Conservation (phyloP, 2,797 vertebrate genomes). For the Staurois parvus region DNA sequence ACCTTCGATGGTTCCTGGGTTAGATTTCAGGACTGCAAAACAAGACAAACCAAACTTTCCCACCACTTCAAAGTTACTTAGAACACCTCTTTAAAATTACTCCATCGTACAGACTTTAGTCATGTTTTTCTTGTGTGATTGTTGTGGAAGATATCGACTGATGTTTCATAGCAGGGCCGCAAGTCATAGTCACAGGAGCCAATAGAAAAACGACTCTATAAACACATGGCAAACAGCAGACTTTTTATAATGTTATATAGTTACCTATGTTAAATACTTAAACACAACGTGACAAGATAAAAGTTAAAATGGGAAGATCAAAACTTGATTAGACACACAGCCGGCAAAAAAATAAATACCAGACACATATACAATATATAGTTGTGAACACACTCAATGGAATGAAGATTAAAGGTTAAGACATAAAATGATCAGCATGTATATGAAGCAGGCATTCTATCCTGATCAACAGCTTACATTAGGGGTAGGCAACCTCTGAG, state of each 20-base stretch:
- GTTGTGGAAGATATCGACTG: slow-evolving; percentile 93
- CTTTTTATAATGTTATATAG: background rate
- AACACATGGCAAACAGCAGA: background rate
- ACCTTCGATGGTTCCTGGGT: background rate
- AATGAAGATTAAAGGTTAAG: no score
- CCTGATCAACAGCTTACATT: no score
- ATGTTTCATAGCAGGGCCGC: slow-evolving; percentile 93
- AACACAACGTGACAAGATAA: no score
- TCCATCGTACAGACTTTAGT: slow-evolving; percentile 47
- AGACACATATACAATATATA: no score
- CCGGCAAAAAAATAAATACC: no score
- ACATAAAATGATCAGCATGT: no score
- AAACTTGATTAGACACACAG: no score
- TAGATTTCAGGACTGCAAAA: background rate
- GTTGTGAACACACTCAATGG: no score
- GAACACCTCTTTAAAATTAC: background rate
- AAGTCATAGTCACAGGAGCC: slow-evolving; percentile 95
- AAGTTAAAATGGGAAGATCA: no score
- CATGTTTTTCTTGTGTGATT: slow-evolving; percentile 87
- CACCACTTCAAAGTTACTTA: background rate
- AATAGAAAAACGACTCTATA: slow-evolving; percentile 87
- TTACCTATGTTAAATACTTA: no score
- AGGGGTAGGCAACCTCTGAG: no score
- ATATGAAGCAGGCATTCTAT: no score
- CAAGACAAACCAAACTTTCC: background rate